Evolutionary conservation across 2,113 vertebrate species (phyloP), one percentile per base, ranked within the genome.

Genomic region (Pogona vitticeps): DNA sequence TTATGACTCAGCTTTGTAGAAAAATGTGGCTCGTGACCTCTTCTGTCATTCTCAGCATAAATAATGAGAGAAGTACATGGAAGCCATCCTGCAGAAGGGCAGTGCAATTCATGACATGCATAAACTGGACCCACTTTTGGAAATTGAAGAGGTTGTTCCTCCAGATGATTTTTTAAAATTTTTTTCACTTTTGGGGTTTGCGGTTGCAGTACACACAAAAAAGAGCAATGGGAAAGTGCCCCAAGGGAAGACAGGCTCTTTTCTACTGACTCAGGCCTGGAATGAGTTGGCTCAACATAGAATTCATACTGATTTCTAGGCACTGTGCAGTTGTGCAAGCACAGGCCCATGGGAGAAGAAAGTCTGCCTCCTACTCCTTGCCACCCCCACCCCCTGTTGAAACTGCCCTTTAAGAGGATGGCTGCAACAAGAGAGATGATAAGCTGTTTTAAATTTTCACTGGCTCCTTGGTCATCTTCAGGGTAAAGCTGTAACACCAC

Each of bases 21-120:
- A 73, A 90, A 89, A 56, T 70, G 15, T 85, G 67, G n/a, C 68
- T 85, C 21, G 40, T 85, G 88, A 63, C 56, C 33, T 91, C 61
- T 9, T 0, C 59, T 73, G 82, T 31, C 84, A 73, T 85, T 68
- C 10, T 63, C 76, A 91, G 84, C 17, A 63, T 80, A 0, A 0
- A 33, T 87, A 42, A 40, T 85, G 1, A 6, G 1, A n/a, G 68
- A 33, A 31, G 1, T 78, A 0, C 0, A 28, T 15, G 31, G 58
- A 91, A 86, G 6, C 65, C 76, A 61, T 61, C 89, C 82, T 42
- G 72, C 0, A 9, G 36, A 80, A 59, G 63, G 42, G 26, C 8
- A 36, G 5, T 61, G 0, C 8, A 52, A 46, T 0, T 0, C 12
- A 0, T 33, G 6, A 0, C 6, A 79, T 83, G 14, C 17, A 63